These are phyloP conservation scores for Drepana falcataria DNA, from an alignment of 2,888 invertebrate genomes.

Conservation along the genomic window DNA sequence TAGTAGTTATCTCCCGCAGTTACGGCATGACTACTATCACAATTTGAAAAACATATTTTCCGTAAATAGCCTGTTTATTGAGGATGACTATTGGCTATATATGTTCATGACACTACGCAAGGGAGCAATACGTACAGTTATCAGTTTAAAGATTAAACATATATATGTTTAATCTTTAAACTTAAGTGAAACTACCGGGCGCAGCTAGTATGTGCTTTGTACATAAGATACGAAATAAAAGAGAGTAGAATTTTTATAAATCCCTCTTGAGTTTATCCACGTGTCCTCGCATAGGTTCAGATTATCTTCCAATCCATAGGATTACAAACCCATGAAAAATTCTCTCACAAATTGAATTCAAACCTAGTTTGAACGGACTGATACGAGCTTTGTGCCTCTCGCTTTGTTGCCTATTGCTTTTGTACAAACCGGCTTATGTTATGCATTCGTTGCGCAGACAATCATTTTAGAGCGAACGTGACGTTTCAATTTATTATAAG, in stretches of 20 bases:
- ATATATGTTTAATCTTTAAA: too few species aligned
- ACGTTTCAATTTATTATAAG: background rate
- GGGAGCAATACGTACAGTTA: too few species aligned
- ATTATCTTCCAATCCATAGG: constrained; percentile 37
- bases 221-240: too few species aligned
- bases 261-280: background rate
- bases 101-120: too few species aligned
- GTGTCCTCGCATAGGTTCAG: constrained; percentile 12
- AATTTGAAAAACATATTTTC: too few species aligned
- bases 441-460: background rate
- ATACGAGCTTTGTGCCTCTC: constrained; percentile 37
- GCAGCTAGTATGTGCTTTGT: too few species aligned
- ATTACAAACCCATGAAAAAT: constrained; percentile 63
- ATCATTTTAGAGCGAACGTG: background rate
- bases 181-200: too few species aligned
- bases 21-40: too few species aligned
- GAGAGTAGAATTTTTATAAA: background rate
- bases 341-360: constrained; percentile 57
- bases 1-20: too few species aligned
- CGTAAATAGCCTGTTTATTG: too few species aligned
- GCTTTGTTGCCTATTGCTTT: constrained; percentile 36
- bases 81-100: too few species aligned
- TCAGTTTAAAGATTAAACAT: too few species aligned
- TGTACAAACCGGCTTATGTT: constrained; percentile 9
- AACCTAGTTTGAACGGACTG: constrained; percentile 41